These are phyloP conservation scores for Melanotaenia nigrans DNA, from an alignment of 2,797 vertebrate genomes.

Conservation along the genomic window DNA sequence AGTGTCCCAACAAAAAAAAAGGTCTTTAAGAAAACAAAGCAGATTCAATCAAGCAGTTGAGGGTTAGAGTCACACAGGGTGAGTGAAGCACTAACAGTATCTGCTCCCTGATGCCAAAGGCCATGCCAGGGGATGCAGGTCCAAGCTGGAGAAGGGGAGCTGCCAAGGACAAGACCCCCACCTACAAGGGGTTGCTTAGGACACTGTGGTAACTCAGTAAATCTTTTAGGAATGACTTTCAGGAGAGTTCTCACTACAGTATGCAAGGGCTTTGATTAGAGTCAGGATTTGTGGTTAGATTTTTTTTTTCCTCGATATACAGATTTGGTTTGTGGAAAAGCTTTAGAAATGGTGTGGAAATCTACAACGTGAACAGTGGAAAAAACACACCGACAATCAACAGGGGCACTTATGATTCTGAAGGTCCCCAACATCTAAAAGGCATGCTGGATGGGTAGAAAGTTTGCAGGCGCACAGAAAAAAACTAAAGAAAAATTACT, in stretches of 20 bases:
- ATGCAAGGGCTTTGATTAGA: constrained; percentile 33
- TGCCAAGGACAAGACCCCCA: constrained; percentile 75
- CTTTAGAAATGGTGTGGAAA: constrained; percentile 61
- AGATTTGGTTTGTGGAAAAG: constrained; percentile 61
- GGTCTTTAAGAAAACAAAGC: constrained; percentile 49
- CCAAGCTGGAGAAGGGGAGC: constrained; percentile 69
- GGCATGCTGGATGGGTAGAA: constrained; percentile 76
- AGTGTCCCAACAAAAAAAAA: constrained; percentile 50
- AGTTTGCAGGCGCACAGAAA: constrained; percentile 53
- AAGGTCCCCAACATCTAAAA: constrained; percentile 73
- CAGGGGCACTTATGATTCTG: constrained; percentile 67
- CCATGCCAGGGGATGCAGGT: constrained; percentile 65
- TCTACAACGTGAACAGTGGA: constrained; percentile 67
- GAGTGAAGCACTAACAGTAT: constrained; percentile 52
- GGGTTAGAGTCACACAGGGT: constrained; percentile 19
- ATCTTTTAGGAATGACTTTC: constrained; percentile 42
- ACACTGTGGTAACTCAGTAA: constrained; percentile 35
- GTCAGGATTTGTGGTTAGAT: constrained; percentile 10
- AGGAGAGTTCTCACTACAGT: constrained; percentile 12
- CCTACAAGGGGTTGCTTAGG: constrained; percentile 51
- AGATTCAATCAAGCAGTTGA: constrained; percentile 55
- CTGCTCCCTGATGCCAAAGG: constrained; percentile 70
- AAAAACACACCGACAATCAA: constrained; percentile 61
- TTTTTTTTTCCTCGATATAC: constrained; percentile 27
- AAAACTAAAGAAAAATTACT: constrained; percentile 44